These are phyloP conservation scores for Phataginus tetradactyla DNA, from an alignment of 2,797 vertebrate genomes.

Conservation along the genomic window DNA sequence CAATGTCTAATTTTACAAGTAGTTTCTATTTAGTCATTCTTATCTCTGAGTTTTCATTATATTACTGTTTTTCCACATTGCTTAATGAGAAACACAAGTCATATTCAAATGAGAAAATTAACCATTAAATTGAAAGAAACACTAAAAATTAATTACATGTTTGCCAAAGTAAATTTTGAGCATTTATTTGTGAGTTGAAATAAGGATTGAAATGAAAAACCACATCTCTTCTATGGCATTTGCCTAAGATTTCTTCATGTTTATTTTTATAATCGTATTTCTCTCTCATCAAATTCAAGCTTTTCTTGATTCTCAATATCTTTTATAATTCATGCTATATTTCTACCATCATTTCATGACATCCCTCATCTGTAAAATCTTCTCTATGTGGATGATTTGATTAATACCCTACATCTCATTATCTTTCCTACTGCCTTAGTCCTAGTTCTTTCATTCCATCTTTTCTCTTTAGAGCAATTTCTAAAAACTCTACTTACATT, in stretches of 20 bases:
- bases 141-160: neutral
- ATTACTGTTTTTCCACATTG: neutral
- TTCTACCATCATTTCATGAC: neutral
- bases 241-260: neutral
- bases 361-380: neutral
- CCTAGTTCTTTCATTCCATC: neutral
- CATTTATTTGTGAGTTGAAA: neutral
- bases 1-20: neutral
- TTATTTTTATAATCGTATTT: slow-evolving; percentile 19
- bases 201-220: neutral
- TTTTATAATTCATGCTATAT: neutral
- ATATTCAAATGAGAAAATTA: slow-evolving; percentile 1
- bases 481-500: neutral
- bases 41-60: neutral
- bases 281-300: neutral
- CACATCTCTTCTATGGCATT: neutral
- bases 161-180: neutral
- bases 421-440: neutral
- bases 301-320: neutral
- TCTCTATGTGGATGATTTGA: neutral
- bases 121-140: neutral
- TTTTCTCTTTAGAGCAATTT: slow-evolving; percentile 9
- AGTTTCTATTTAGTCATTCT: neutral
- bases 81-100: neutral
- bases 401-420: neutral